A percentile compares a stretch with the other conserved stretches of the same genome.
phyloP scores from a whole-genome alignment of 2,888 invertebrate genomes.

The Hirtodrosophila histrioides region DNA sequence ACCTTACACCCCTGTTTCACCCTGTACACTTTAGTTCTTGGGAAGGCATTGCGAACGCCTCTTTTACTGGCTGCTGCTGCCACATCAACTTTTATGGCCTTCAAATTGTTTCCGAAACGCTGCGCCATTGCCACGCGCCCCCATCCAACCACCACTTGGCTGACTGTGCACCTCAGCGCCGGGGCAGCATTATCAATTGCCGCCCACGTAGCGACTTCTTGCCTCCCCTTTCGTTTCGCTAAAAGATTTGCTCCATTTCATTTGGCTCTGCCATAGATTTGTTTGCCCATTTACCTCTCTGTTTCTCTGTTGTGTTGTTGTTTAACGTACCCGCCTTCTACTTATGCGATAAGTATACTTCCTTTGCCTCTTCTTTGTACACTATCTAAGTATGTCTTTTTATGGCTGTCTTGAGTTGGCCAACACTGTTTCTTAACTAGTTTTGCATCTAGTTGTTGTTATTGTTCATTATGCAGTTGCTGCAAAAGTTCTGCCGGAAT shows the following conservation, averaged over 20 bases:
- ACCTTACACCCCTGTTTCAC: neutral
- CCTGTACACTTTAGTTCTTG: neutral
- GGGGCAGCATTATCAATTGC: conserved; percentile 68
- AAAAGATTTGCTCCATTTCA: conserved; percentile 73
- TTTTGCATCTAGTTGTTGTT: conserved; percentile 49
- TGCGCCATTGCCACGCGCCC: conserved; percentile 37
- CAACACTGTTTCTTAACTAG: conserved; percentile 34
- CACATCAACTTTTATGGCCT: conserved; percentile 80
- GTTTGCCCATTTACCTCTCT: conserved; percentile 52
- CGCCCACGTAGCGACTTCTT: conserved; percentile 36
- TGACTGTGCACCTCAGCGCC: conserved; percentile 38
- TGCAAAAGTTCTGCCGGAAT: conserved; percentile 48
- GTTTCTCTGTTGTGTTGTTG: conserved; percentile 48
- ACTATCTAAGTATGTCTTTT: conserved; percentile 20
- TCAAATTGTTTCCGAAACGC: conserved; percentile 79
- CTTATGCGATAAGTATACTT: conserved; percentile 24
- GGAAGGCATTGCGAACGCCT: conserved; percentile 34
- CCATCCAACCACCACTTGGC: conserved; percentile 1
- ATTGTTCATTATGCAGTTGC: conserved; percentile 10
- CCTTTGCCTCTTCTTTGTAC: conserved; percentile 4
- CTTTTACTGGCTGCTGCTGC: conserved; percentile 64
- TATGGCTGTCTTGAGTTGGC: conserved; percentile 26
- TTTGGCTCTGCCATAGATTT: conserved; percentile 46
- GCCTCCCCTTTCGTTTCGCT: conserved; percentile 30
- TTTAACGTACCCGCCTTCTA: conserved; percentile 28